Evolutionary conservation across 64 coral and sea anemone genomes (phyloP), one percentile per base, ranked within the genome.

Genomic region (Dendrophyllia cribrosa): DNA sequence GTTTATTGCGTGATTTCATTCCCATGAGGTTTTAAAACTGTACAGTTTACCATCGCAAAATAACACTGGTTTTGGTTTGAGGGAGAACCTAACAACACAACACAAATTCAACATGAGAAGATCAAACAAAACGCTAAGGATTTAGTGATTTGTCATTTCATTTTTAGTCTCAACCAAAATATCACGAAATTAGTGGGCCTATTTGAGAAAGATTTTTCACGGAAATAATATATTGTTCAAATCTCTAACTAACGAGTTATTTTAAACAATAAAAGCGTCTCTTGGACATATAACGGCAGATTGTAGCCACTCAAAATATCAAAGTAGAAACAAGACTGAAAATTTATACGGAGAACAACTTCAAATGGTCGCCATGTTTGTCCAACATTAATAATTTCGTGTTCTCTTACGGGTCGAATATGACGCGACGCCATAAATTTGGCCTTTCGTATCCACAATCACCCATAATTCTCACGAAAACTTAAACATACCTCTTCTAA

Each of bases 351-450:
- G 45, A 23, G 61, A 45, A 48, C 44, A 68, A 46, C 79, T 83
- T 83, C 23, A 66, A 49, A 66, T 84, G 45, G 80, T 51, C 80
- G 80, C 80, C 80, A 84, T 84, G 61, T 84, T 84, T 84, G 80
- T 67, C 64, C 80, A 84, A 84, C 80, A 84, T 84, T n/a, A 84
- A 84, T 84, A 84, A 84, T 84, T 84, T 67, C 80, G 60, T 65
- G 80, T 23, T 84, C 80, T 68, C 62, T 84, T 51, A 84, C 63
- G 80, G 80, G 62, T 84, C 80, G 62, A 67, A 84, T 84, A 84
- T 84, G 80, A 84, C 80, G 80, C 80, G 80, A 84, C 60, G 80
- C 80, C 80, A 68, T 50, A 84, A 84, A 67, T 66, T 83, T 19
- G 20, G 62, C 23, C 43, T 17, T 50, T 84, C 45, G 10, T 11